Evolutionary conservation across 2,888 invertebrate species (phyloP).

Genomic region (Netelia inedita): DNA sequence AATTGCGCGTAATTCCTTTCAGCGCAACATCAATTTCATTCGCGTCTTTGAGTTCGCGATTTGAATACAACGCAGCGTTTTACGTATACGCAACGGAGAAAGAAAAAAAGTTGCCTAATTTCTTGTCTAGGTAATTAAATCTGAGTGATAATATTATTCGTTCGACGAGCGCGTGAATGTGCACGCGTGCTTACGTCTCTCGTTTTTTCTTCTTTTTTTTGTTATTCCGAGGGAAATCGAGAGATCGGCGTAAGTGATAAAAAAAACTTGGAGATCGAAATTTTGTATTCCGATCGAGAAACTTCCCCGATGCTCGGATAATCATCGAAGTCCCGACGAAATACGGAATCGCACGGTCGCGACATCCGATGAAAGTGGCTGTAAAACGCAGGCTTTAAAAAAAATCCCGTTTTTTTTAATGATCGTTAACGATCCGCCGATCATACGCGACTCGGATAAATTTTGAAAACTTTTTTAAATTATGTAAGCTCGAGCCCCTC

Average conservation of each 20-base stretch:
- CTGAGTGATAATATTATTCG: slow-evolving; percentile 12
- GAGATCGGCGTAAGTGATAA: not conserved
- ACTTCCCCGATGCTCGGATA: slow-evolving; percentile 1
- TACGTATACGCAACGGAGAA: not conserved
- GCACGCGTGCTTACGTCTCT: slow-evolving; percentile 1
- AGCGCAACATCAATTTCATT: not conserved
- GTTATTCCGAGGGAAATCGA: not conserved
- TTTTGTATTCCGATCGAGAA: slow-evolving; percentile 10
- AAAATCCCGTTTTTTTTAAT: not conserved
- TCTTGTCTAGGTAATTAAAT: slow-evolving; percentile 26
- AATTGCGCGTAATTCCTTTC: not conserved
- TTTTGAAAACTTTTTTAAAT: no score
- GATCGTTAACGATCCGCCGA: not conserved
- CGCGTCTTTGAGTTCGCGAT: slow-evolving; percentile 13
- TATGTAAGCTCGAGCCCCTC: no score
- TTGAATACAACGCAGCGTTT: slow-evolving; percentile 7
- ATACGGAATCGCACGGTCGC: not conserved
- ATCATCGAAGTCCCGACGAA: not conserved
- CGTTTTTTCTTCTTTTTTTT: not conserved
- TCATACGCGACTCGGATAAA: not conserved
- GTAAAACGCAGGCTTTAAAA: not conserved
- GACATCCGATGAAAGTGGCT: not conserved
- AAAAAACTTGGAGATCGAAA: slow-evolving; percentile 6
- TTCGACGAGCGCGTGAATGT: slow-evolving; percentile 1
- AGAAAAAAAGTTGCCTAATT: slow-evolving; percentile 21